Evolutionary conservation across 1,140 invertebrate species (phyloP).

Genomic region (Mya arenaria): DNA sequence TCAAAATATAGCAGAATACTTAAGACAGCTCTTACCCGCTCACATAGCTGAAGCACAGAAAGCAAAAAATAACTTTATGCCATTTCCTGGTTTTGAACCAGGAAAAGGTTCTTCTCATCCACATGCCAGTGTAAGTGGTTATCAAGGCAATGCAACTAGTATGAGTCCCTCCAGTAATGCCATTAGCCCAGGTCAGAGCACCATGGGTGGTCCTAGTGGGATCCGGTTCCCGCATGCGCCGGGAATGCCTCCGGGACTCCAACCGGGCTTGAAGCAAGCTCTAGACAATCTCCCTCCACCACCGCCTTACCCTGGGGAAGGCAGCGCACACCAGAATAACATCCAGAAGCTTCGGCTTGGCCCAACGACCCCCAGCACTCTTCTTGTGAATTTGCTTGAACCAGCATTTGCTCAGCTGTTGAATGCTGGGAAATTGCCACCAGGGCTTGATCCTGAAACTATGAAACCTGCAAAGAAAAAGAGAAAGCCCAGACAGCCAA

Average conservation of each 20-base stretch:
- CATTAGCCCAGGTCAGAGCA: constrained; percentile 46
- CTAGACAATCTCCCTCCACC: constrained; percentile 72
- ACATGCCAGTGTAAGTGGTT: constrained; percentile 40
- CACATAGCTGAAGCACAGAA: not conserved
- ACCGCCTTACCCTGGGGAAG: constrained; percentile 69
- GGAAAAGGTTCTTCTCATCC: not conserved
- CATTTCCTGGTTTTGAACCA: not conserved
- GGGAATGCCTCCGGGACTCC: constrained; percentile 49
- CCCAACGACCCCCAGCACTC: constrained; percentile 86
- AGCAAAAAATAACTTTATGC: not conserved
- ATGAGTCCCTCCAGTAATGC: constrained; percentile 51
- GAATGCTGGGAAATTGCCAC: constrained; percentile 59
- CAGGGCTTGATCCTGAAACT: constrained; percentile 73
- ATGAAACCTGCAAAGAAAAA: constrained; percentile 71
- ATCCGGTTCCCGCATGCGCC: constrained; percentile 59
- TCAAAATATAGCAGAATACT: constrained; percentile 80
- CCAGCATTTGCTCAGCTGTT: constrained; percentile 61
- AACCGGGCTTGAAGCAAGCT: constrained; percentile 56
- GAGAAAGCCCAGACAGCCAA: constrained; percentile 66
- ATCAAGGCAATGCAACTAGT: constrained; percentile 60
- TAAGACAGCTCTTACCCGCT: constrained; percentile 70
- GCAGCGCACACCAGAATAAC: constrained; percentile 72
- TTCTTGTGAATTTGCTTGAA: constrained; percentile 94
- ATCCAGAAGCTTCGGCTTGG: constrained; percentile 55
- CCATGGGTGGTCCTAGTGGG: constrained; percentile 38